Evolutionary conservation across 2,797 vertebrate genomes (phyloP).

Genomic region (Menidia menidia): DNA sequence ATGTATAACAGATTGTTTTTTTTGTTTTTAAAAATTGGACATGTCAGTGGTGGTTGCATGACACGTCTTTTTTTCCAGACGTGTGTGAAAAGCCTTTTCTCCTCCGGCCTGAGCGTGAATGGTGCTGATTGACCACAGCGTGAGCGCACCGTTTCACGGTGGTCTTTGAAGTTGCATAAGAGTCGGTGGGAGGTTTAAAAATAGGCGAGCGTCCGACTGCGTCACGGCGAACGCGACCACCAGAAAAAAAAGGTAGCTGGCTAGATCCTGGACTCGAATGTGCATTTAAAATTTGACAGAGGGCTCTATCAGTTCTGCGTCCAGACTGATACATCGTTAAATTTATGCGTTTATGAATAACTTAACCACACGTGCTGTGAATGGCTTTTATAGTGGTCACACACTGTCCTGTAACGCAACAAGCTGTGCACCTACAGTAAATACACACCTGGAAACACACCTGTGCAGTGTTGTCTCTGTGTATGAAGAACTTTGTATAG

Average conservation of each 20-base stretch:
- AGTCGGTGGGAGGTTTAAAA: constrained; percentile 2
- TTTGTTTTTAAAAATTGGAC: constrained; percentile 6
- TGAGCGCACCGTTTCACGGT: constrained; percentile 26
- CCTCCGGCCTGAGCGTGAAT: constrained; percentile 16
- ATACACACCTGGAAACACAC: constrained; percentile 16
- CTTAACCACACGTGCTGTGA: constrained; percentile 43
- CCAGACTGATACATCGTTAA: constrained; percentile 62
- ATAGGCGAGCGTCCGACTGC: constrained; percentile 1
- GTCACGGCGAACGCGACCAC: constrained; percentile 12
- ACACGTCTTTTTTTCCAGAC: constrained; percentile 18
- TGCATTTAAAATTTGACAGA: constrained; percentile 81
- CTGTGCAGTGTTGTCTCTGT: constrained; percentile 40
- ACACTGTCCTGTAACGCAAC: constrained; percentile 29
- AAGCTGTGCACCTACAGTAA: constrained; percentile 37
- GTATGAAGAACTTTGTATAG: constrained; percentile 49
- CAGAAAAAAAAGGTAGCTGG: not conserved
- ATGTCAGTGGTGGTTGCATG: constrained; percentile 19
- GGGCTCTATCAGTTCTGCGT: constrained; percentile 77
- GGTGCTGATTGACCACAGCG: constrained; percentile 27
- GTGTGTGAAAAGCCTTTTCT: constrained; percentile 35
- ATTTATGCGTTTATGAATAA: constrained; percentile 29
- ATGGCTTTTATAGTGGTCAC: constrained; percentile 45
- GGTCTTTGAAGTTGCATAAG: constrained; percentile 24
- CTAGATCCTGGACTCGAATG: constrained; percentile 78
- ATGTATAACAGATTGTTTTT: constrained; percentile 3